phyloP scores from a whole-genome alignment of 2,888 invertebrate species.

The Limnephilus marmoratus region DNA sequence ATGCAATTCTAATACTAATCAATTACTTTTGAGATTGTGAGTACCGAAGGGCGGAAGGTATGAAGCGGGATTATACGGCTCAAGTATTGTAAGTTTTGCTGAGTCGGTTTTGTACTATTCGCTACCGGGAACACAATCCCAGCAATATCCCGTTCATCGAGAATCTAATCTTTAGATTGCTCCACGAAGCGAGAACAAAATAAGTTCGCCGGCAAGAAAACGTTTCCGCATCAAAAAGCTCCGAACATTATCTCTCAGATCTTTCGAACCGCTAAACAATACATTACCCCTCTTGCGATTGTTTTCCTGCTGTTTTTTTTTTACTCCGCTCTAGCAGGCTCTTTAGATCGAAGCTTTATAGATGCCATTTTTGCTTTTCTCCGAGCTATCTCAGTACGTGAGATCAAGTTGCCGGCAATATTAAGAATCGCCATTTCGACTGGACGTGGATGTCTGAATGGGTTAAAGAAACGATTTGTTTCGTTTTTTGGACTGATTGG shows the following conservation, averaged over 20 bases:
- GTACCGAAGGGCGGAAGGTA: not conserved
- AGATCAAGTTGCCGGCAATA: conserved; percentile 55
- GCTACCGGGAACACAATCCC: conserved; percentile 28
- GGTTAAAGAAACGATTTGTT: conserved; percentile 26
- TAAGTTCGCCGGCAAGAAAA: not conserved
- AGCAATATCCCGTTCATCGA: conserved; percentile 29
- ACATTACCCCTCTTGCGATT: not conserved
- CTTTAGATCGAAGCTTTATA: conserved; percentile 57
- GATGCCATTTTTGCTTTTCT: conserved; percentile 57
- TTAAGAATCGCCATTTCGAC: conserved; percentile 58
- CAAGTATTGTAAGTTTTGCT: conserved; percentile 19
- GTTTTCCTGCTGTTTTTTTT: not conserved
- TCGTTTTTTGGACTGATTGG: not conserved
- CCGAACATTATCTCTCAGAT: not conserved
- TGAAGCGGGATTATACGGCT: conserved; percentile 13
- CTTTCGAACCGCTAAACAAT: not conserved
- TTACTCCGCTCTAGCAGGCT: not conserved
- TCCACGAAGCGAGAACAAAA: conserved; percentile 18
- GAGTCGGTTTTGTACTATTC: conserved; percentile 24
- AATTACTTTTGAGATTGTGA: not conserved
- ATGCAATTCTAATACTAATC: conserved; percentile 21
- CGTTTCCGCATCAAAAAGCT: not conserved
- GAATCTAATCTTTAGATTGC: conserved; percentile 30
- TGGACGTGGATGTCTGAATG: conserved; percentile 45
- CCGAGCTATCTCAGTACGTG: conserved; percentile 56